These are phyloP conservation scores for Chironex yamaguchii DNA, from an alignment of 30 jellyfish, hydroid and myxozoan genomes.

Conservation along the genomic window DNA sequence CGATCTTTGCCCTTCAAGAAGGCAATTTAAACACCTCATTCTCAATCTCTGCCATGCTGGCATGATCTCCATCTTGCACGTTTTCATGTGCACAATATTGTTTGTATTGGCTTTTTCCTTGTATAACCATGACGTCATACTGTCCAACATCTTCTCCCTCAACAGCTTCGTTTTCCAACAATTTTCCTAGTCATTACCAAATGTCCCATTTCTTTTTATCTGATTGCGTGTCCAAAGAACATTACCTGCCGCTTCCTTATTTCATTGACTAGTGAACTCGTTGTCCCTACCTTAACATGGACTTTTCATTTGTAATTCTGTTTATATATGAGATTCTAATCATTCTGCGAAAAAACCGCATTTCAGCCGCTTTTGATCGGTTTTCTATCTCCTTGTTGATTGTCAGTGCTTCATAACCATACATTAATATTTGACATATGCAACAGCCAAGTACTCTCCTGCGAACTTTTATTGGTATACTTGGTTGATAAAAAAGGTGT, in stretches of 20 bases:
- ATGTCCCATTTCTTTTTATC: background rate
- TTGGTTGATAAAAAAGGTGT: background rate
- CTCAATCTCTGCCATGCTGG: too few species aligned
- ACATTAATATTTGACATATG: constrained; percentile 11
- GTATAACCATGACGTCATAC: background rate
- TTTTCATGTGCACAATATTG: background rate
- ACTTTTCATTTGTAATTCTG: constrained; percentile 31
- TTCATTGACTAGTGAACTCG: background rate
- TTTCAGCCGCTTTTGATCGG: background rate
- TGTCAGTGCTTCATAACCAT: constrained; percentile 50
- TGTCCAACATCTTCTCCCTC: background rate
- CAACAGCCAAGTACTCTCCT: background rate
- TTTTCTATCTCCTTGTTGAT: constrained; percentile 21
- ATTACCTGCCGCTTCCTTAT: background rate
- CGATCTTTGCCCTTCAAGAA: too few species aligned
- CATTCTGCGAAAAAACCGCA: constrained; percentile 16
- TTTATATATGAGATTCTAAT: constrained; percentile 19
- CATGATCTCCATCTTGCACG: background rate
- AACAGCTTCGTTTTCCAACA: constrained; percentile 4
- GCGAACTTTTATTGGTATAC: background rate
- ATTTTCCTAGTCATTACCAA: constrained; percentile 8
- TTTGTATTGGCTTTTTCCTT: background rate
- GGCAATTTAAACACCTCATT: too few species aligned
- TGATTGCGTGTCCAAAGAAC: constrained; percentile 22
- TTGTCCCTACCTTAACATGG: background rate